phyloP scores from a whole-genome alignment of 2,113 vertebrate genomes.

The Engraulis encrasicolus region DNA sequence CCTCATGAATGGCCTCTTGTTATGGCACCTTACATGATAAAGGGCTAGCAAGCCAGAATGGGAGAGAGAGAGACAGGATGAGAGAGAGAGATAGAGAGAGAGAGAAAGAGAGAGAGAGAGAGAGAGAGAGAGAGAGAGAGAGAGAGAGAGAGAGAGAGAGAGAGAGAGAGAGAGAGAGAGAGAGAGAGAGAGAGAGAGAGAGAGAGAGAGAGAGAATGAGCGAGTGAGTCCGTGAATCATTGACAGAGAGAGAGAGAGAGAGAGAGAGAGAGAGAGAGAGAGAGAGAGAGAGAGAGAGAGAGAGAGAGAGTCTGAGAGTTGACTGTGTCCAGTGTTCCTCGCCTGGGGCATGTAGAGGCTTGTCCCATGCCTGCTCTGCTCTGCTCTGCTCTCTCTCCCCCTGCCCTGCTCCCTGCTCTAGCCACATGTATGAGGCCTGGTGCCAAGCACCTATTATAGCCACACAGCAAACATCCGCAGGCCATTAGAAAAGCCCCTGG shows the following conservation, averaged over 20 bases:
- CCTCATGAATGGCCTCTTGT: no score
- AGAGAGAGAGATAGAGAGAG: no score
- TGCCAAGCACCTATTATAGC: background rate
- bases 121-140: background rate
- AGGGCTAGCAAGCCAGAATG: no score
- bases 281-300: background rate
- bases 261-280: no score
- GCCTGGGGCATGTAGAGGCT: conserved; percentile 1
- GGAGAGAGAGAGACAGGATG: no score
- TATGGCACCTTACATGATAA: no score
- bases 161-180: no score
- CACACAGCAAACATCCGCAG: background rate
- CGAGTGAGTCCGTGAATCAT: no score
- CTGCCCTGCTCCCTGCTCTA: background rate
- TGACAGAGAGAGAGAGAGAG: no score
- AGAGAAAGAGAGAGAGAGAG: background rate
- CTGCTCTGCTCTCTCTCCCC: no score
- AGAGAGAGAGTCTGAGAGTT: background rate
- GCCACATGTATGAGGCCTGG: background rate
- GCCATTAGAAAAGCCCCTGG: background rate
- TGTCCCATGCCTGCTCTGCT: background rate
- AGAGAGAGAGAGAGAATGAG: no score
- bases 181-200: no score
- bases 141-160: background rate
- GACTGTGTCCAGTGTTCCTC: background rate